phyloP scores from a whole-genome alignment of 2,888 invertebrate species.

The Aporophyla nigra region DNA sequence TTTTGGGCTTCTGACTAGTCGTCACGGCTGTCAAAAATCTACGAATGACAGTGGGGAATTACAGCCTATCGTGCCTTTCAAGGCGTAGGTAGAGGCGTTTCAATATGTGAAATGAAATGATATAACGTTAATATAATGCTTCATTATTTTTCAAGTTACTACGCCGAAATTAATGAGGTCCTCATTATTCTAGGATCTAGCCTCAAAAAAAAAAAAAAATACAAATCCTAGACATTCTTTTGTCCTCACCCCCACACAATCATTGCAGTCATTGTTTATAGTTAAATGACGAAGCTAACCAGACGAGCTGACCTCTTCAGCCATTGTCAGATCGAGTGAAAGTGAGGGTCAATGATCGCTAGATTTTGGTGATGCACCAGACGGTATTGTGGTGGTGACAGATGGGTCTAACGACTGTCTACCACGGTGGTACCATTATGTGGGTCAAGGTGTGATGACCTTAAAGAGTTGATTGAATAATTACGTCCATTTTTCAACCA shows the following conservation, averaged over 20 bases:
- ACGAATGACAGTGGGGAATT: no score
- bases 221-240: constrained; percentile 34
- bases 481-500: not conserved
- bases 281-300: constrained; percentile 14
- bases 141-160: not conserved
- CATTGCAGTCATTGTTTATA: constrained; percentile 28
- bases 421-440: constrained; percentile 5
- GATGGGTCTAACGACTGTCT: constrained; percentile 47
- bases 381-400: constrained; percentile 53
- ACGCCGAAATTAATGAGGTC: constrained; percentile 3
- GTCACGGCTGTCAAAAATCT: no score
- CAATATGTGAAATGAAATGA: no score
- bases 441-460: constrained; percentile 52
- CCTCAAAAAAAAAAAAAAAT: constrained; percentile 28
- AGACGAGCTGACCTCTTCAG: constrained; percentile 39
- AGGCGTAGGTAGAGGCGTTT: no score
- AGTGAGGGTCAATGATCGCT: constrained; percentile 54
- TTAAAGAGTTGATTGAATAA: not conserved
- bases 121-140: not conserved
- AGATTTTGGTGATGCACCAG: constrained; percentile 45
- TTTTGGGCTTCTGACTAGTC: no score
- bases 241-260: constrained; percentile 27
- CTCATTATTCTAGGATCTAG: not conserved
- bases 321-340: constrained; percentile 49
- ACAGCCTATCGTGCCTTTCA: no score